A percentile compares a stretch with the other conserved stretches of the same genome.
Evolutionary conservation across 2,888 invertebrate species (phyloP).

Genomic region (Hipparchia sbordonii): DNA sequence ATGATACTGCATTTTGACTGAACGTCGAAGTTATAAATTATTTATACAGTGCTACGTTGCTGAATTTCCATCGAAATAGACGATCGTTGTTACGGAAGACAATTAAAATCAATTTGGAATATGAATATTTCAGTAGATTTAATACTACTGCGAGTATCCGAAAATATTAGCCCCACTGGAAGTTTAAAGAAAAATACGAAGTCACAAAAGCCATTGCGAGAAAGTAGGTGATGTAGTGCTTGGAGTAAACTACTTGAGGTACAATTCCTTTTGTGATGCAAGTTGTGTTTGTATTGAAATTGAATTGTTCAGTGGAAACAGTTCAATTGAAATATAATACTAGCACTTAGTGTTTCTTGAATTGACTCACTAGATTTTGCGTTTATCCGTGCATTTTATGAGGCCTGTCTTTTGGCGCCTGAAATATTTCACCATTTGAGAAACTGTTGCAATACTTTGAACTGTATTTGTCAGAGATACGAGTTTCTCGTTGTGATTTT

Average conservation of each 20-base stretch:
- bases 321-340: constrained; percentile 71
- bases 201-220: not conserved
- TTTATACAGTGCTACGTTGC: constrained; percentile 64
- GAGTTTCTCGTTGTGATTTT: not conserved
- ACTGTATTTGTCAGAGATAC: not conserved
- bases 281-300: constrained; percentile 62
- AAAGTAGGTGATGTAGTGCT: constrained; percentile 15
- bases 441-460: constrained; percentile 23
- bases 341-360: constrained; percentile 47
- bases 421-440: constrained; percentile 30
- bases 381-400: constrained; percentile 46
- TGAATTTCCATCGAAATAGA: constrained; percentile 43
- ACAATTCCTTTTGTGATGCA: constrained; percentile 46
- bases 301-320: constrained; percentile 62
- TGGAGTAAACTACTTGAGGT: constrained; percentile 29
- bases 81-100: constrained; percentile 7
- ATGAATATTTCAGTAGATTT: constrained; percentile 7
- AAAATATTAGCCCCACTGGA: not conserved
- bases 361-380: constrained; percentile 69
- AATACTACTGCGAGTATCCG: not conserved
- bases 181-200: not conserved
- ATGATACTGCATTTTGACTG: constrained; percentile 67
- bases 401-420: constrained; percentile 20
- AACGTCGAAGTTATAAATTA: constrained; percentile 67
- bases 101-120: constrained; percentile 21